Evolutionary conservation across 35 echinoderm and acorn worm genomes (phyloP).

Genomic region (Acanthaster planci): DNA sequence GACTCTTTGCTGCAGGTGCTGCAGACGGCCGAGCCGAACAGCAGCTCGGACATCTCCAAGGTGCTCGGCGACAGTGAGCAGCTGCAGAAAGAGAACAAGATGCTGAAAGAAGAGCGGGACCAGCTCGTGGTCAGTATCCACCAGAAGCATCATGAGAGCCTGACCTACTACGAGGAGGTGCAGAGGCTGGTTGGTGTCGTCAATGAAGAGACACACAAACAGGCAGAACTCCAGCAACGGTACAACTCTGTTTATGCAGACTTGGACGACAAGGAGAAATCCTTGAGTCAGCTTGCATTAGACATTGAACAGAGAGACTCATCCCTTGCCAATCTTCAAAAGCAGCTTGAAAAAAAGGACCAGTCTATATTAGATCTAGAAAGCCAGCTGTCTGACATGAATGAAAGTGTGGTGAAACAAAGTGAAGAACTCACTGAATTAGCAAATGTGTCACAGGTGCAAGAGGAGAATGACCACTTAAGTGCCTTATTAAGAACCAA

Average conservation of each 20-base stretch:
- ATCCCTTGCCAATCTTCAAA: conserved; percentile 23
- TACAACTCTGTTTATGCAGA: conserved; percentile 42
- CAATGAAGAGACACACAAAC: conserved; percentile 61
- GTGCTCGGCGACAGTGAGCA: conserved; percentile 72
- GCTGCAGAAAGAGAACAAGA: conserved; percentile 87
- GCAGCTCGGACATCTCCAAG: conserved; percentile 76
- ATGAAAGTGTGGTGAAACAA: conserved; percentile 45
- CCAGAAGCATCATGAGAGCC: conserved; percentile 98
- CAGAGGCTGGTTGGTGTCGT: conserved; percentile 83
- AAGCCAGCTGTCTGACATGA: conserved; percentile 55
- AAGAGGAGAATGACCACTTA: neutral
- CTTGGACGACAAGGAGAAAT: conserved; percentile 46
- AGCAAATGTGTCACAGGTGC: neutral
- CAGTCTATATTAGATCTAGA: conserved; percentile 61
- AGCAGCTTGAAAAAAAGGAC: conserved; percentile 63
- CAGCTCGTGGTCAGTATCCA: conserved; percentile 95
- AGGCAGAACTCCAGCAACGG: conserved; percentile 54
- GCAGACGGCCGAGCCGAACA: conserved; percentile 60
- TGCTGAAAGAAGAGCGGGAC: conserved; percentile 87
- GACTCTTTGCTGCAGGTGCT: conserved; percentile 80
- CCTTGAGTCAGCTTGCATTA: conserved; percentile 31
- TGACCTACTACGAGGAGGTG: conserved; percentile 98
- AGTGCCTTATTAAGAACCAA: conserved; percentile 45
- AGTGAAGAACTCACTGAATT: conserved; percentile 23
- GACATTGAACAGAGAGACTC: conserved; percentile 61